These are phyloP conservation scores for Pyrrhosoma nymphula DNA, from an alignment of 2,888 invertebrate species.

Conservation along the genomic window DNA sequence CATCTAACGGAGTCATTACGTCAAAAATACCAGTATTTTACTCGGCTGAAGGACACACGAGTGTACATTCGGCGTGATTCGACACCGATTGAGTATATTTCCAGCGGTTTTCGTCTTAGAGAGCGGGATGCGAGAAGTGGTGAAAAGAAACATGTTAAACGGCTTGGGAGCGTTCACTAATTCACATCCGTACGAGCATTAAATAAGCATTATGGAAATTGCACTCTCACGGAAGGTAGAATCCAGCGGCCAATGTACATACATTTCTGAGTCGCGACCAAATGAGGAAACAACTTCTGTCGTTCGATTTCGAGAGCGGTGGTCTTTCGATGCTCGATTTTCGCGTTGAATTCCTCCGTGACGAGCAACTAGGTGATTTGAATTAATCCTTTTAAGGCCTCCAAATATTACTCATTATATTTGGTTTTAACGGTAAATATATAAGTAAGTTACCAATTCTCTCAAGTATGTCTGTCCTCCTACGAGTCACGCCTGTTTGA, in stretches of 20 bases:
- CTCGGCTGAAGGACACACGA: background rate
- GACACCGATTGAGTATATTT: background rate
- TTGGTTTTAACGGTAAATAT: too few relatives aligned
- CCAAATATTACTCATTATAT: too few relatives aligned
- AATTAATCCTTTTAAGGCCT: too few relatives aligned
- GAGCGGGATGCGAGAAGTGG: background rate
- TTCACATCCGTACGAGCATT: background rate
- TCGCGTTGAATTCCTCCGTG: too few relatives aligned
- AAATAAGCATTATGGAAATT: background rate
- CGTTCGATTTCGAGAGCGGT: too few relatives aligned
- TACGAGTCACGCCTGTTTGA: too few relatives aligned
- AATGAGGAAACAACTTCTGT: background rate
- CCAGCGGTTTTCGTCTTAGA: too few relatives aligned
- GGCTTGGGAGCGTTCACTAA: background rate
- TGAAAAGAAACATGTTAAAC: background rate
- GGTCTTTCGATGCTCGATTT: too few relatives aligned
- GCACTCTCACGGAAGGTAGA: background rate
- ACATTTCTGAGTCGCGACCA: background rate
- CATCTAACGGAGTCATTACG: background rate
- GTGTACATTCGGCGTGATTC: background rate
- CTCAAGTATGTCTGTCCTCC: too few relatives aligned
- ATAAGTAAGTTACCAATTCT: too few relatives aligned
- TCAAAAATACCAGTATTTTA: background rate
- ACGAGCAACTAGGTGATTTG: too few relatives aligned
- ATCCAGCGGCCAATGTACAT: background rate